Conservation (phyloP, 1,140 invertebrate genomes). For the Harpegnathos saltator region DNA sequence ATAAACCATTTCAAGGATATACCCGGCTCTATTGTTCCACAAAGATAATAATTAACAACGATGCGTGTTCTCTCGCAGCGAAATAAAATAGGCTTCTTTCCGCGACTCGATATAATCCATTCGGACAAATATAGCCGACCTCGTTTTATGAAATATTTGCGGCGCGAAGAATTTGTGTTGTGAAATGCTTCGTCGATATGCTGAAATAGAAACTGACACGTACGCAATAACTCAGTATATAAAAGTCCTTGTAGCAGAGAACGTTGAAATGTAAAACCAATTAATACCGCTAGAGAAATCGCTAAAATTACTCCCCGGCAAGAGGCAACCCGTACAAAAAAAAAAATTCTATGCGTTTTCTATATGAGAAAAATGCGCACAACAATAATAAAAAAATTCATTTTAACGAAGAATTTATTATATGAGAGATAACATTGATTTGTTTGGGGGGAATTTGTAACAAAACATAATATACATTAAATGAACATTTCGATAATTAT, state of each 20-base stretch:
- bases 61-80: neutral
- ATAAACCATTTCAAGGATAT: conserved; percentile 6
- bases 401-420: neutral
- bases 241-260: neutral
- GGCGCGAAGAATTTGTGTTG: neutral
- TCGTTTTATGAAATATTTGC: conserved; percentile 33
- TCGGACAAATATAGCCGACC: conserved; percentile 6
- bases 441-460: neutral
- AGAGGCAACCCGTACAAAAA: neutral
- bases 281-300: conserved; percentile 20
- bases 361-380: neutral
- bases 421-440: neutral
- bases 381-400: neutral
- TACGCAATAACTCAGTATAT: conserved; percentile 8
- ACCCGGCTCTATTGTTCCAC: neutral
- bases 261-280: conserved; percentile 24
- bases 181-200: conserved; percentile 28
- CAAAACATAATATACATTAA: neutral
- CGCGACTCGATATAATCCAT: neutral
- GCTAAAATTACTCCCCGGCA: neutral
- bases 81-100: neutral
- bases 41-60: neutral
- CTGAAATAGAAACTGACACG: conserved; percentile 28
- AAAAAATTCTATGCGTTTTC: neutral
- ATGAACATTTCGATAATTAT: neutral